Conservation (phyloP, 1,140 invertebrate genomes). For the Battus philenor region DNA sequence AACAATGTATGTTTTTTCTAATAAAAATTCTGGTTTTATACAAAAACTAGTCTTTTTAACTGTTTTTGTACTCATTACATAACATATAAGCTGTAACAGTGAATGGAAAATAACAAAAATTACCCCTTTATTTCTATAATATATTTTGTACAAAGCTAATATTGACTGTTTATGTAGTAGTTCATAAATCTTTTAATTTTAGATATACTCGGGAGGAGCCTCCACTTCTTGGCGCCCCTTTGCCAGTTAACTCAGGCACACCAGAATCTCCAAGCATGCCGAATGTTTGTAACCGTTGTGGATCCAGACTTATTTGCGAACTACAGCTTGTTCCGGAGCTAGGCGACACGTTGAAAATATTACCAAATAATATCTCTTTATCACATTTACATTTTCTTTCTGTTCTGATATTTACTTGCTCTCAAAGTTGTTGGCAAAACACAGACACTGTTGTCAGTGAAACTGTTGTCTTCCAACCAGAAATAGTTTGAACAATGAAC, state of each 20-base stretch:
- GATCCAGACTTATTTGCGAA: slow-evolving; percentile 84
- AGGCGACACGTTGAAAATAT: slow-evolving; percentile 81
- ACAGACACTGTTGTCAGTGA: slow-evolving; percentile 82
- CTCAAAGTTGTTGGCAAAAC: slow-evolving; percentile 88
- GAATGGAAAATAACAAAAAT: too few relatives aligned
- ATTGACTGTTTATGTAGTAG: too few relatives aligned
- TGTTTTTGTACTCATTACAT: too few relatives aligned
- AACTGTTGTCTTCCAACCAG: slow-evolving; percentile 85
- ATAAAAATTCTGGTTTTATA: too few relatives aligned
- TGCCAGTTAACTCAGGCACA: slow-evolving; percentile 39
- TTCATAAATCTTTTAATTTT: slow-evolving; percentile 29
- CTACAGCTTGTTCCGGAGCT: slow-evolving; percentile 88
- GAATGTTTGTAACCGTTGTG: slow-evolving; percentile 82
- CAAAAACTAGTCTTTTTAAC: too few relatives aligned
- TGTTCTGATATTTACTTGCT: slow-evolving; percentile 87
- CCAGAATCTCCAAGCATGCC: slow-evolving; percentile 49
- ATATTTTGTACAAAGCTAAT: too few relatives aligned
- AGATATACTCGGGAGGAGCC: slow-evolving; percentile 83
- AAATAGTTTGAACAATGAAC: slow-evolving; percentile 65
- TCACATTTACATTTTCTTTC: slow-evolving; percentile 86
- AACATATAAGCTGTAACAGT: too few relatives aligned
- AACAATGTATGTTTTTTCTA: too few relatives aligned
- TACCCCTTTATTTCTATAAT: too few relatives aligned
- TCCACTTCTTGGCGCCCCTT: slow-evolving; percentile 80
- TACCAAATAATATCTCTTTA: slow-evolving; percentile 66